These are phyloP conservation scores for Plumapathes pennacea DNA, from an alignment of 92 coral and sea anemone genomes.

Conservation along the genomic window DNA sequence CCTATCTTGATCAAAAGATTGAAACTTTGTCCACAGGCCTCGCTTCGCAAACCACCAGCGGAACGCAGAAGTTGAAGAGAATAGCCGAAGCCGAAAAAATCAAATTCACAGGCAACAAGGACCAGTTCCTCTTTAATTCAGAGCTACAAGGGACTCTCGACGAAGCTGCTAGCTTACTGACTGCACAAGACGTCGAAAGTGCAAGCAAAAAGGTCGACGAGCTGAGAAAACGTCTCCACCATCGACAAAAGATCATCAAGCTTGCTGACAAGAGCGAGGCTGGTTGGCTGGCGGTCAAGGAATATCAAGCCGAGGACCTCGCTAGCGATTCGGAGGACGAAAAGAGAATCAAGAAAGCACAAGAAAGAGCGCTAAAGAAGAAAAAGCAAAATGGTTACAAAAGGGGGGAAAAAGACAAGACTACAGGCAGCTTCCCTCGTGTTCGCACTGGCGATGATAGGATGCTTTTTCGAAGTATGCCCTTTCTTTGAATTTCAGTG, in stretches of 20 bases:
- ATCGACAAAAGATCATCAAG: slow-evolving; percentile 25
- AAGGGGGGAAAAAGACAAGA: not conserved
- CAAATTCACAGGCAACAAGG: slow-evolving; percentile 22
- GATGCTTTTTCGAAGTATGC: slow-evolving; percentile 33
- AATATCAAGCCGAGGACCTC: slow-evolving; percentile 30
- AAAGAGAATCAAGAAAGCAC: slow-evolving; percentile 18
- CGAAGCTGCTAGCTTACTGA: slow-evolving; percentile 1
- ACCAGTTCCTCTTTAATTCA: slow-evolving; percentile 31
- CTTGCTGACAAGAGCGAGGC: slow-evolving; percentile 44
- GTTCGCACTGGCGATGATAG: slow-evolving; percentile 3
- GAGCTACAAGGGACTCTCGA: slow-evolving; percentile 18
- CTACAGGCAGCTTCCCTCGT: not conserved
- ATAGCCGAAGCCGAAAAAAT: slow-evolving; percentile 13
- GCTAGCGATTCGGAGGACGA: slow-evolving; percentile 27
- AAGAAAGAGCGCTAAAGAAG: slow-evolving; percentile 18
- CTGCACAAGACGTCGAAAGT: not conserved
- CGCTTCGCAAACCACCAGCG: slow-evolving; percentile 1
- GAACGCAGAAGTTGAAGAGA: slow-evolving; percentile 11
- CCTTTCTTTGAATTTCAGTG: slow-evolving; percentile 26
- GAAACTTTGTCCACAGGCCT: slow-evolving; percentile 16
- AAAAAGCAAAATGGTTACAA: slow-evolving; percentile 10
- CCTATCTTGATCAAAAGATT: slow-evolving; percentile 6
- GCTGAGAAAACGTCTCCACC: not conserved
- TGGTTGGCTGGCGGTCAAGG: slow-evolving; percentile 41
- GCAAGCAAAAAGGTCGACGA: slow-evolving; percentile 12